A percentile compares a stretch with the other conserved stretches of the same genome.
Evolutionary conservation across 92 coral and sea anemone genomes (phyloP).

Genomic region (Metridium senile): DNA sequence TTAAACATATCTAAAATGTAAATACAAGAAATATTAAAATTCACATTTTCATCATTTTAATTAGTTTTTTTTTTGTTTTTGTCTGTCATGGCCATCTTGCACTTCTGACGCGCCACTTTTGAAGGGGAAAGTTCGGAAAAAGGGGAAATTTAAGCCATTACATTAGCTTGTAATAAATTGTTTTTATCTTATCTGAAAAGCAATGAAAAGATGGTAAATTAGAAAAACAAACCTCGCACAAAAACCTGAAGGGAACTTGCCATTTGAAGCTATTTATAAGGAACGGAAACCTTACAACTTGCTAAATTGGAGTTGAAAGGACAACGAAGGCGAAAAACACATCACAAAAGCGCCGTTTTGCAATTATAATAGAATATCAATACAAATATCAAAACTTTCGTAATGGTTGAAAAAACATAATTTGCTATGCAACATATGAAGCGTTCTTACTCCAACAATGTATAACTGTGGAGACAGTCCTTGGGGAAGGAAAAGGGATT

Average conservation of each 20-base stretch:
- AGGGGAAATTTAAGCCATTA: neutral
- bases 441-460: slow-evolving; percentile 1
- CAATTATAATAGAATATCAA: neutral
- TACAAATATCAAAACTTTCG: neutral
- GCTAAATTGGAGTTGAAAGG: neutral
- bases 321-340: neutral
- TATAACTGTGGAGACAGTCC: slow-evolving; percentile 19
- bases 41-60: neutral
- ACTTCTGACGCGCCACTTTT: neutral
- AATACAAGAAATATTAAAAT: neutral
- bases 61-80: neutral
- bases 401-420: neutral
- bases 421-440: neutral
- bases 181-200: neutral
- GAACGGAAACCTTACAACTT: neutral
- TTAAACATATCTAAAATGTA: neutral
- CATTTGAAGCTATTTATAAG: neutral
- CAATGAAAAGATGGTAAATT: neutral
- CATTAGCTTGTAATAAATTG: too few species aligned
- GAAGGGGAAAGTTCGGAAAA: neutral
- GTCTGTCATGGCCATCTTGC: neutral
- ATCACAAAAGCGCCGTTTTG: neutral
- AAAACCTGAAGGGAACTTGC: neutral
- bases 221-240: neutral
- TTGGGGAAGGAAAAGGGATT: neutral